Evolutionary conservation across 2,888 invertebrate genomes (phyloP), one percentile per base, ranked within the genome.

Genomic region (Apodemia hepburni): DNA sequence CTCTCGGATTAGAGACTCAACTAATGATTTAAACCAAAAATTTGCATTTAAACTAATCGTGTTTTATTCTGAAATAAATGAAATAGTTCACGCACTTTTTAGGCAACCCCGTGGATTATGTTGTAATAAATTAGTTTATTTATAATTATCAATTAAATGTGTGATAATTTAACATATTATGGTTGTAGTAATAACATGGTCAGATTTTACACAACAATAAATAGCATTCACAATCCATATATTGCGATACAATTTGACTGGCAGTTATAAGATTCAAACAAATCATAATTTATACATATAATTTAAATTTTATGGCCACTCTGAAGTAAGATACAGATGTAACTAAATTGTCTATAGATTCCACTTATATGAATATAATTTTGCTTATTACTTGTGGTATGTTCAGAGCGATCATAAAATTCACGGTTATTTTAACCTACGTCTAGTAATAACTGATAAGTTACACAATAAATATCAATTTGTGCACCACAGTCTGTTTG

Each of bases 401-500:
- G 54, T 54, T 22, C 54, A 22, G 22, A 27, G 54, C 27, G 54
- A 27, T 54, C 18, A 22, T 54, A 54, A 54, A 54, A 54, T 54
- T 22, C 12, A 54, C 54, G 7, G 12, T 15, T 22, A 27, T 2
- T 15, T 42, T 22, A 27, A 22, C 12, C 18, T 54, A 54, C 15
- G 15, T 54, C 54, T 54, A 54, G 54, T 54, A 27, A 54, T 54
- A 22, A 54, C 27, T 54, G 54, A 54, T 54, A 22, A 54, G 54
- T 54, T 5, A 54, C 54, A 54, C 54, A 57, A 57, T 29, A 64
- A 65, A 66, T 68, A 68, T 66, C 66, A 70, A 63, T 67, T 65
- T 65, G 68, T 68, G 66, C 68, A 61, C 65, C 61, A 61, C 47
- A 62, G 64, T 69, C 51, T 57, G 61, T 45, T 60, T 64, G 64